Percentiles rank a stretch among this genome's conserved stretches.
phyloP scores from a whole-genome alignment of 2,113 vertebrate genomes.

The Hyperoodon ampullatus region DNA sequence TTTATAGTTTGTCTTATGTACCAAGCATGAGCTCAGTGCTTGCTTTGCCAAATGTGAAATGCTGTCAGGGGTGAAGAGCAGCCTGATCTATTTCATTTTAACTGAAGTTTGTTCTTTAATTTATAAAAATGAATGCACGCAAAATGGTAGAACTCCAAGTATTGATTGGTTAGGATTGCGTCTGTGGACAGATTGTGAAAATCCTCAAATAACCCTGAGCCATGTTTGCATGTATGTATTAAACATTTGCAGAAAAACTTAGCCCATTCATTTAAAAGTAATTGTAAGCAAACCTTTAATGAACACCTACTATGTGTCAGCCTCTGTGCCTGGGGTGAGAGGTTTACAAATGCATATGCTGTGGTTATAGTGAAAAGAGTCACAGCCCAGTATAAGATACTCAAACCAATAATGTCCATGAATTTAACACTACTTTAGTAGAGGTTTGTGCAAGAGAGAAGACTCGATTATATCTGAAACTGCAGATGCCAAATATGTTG shows the following conservation, averaged over 20 bases:
- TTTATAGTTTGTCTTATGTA: background rate
- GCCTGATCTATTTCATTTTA: background rate
- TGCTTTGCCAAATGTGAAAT: background rate
- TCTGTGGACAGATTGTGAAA: background rate
- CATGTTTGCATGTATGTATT: background rate
- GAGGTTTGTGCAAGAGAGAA: background rate
- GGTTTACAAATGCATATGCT: too few relatives aligned
- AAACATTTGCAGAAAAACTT: background rate
- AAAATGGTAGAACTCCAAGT: background rate
- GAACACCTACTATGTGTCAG: background rate
- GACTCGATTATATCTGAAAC: background rate
- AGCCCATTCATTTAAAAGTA: background rate
- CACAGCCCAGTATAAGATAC: background rate
- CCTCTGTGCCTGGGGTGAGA: background rate
- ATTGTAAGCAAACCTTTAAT: background rate
- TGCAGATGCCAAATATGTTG: background rate
- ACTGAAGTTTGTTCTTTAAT: background rate
- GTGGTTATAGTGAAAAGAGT: background rate
- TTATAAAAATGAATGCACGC: background rate
- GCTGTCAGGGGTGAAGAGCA: background rate
- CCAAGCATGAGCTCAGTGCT: background rate
- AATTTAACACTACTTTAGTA: background rate
- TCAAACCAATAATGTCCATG: fast-evolving
- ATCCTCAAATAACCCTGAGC: background rate
- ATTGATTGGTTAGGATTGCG: background rate